phyloP scores from a whole-genome alignment of 2,888 invertebrate genomes.

The Orgyia antiqua region DNA sequence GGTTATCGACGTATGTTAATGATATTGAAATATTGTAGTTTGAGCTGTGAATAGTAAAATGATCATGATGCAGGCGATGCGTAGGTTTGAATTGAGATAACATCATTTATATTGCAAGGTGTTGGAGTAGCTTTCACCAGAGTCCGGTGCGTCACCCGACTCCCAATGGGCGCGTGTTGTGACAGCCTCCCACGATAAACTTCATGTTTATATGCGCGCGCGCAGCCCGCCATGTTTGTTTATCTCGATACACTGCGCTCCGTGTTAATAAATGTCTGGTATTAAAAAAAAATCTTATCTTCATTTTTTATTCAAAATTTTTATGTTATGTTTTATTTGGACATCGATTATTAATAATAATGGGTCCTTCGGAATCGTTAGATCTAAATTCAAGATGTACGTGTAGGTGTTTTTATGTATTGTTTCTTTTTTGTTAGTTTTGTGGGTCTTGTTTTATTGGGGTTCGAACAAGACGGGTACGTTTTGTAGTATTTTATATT shows the following conservation, averaged over 20 bases:
- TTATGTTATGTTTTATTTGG: slow-evolving; percentile 71
- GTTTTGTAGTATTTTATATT: slow-evolving; percentile 68
- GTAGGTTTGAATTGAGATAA: slow-evolving; percentile 67
- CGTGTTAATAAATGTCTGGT: slow-evolving; percentile 75
- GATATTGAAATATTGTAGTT: slow-evolving; percentile 43
- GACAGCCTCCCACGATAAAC: slow-evolving; percentile 77
- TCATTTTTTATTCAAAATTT: slow-evolving; percentile 54
- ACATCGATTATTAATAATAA: slow-evolving; percentile 75
- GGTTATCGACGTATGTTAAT: slow-evolving; percentile 41
- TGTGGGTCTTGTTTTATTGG: slow-evolving; percentile 64
- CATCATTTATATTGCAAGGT: slow-evolving; percentile 58
- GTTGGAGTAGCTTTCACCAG: slow-evolving; percentile 68
- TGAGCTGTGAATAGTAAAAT: slow-evolving; percentile 35
- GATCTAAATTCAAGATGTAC: slow-evolving; percentile 71
- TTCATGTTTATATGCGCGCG: slow-evolving; percentile 68
- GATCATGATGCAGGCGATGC: slow-evolving; percentile 41
- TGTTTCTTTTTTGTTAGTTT: slow-evolving; percentile 62
- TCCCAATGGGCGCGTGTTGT: slow-evolving; percentile 67
- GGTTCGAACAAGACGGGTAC: slow-evolving; percentile 52
- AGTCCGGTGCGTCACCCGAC: slow-evolving; percentile 49
- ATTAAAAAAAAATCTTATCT: slow-evolving; percentile 53
- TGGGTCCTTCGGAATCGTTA: slow-evolving; percentile 66
- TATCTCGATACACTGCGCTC: slow-evolving; percentile 70
- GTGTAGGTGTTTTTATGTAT: slow-evolving; percentile 56
- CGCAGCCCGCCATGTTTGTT: slow-evolving; percentile 76